Conservation (phyloP, 37 sponge, comb jelly and placozoan genomes). For the Eunapius fragilis region DNA sequence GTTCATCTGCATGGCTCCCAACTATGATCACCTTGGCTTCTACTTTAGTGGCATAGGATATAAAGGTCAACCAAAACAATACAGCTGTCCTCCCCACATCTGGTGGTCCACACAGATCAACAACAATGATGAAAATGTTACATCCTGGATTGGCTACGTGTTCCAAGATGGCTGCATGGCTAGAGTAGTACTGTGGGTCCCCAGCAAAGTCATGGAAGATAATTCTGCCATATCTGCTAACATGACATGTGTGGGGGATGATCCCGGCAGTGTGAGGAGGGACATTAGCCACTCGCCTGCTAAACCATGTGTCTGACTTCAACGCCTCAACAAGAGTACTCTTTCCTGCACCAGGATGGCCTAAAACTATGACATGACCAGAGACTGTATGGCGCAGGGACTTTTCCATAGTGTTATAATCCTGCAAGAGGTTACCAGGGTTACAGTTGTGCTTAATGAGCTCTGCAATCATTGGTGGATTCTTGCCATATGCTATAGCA, state of each 20-base stretch:
- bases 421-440: background rate
- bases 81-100: background rate
- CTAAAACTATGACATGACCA: slow-evolving; percentile 23
- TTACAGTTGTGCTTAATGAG: background rate
- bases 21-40: slow-evolving; percentile 7
- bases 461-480: background rate
- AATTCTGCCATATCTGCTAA: slow-evolving; percentile 23
- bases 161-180: slow-evolving; percentile 39
- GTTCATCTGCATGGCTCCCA: slow-evolving; percentile 23
- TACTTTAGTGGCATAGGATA: background rate
- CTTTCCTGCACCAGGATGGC: slow-evolving; percentile 53
- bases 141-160: background rate
- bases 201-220: slow-evolving; percentile 65
- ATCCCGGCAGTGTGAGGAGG: slow-evolving; percentile 51
- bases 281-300: background rate
- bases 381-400: background rate
- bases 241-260: slow-evolving; percentile 11
- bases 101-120: slow-evolving; percentile 4
- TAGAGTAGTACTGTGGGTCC: slow-evolving; percentile 38
- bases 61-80: slow-evolving; percentile 30
- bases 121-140: slow-evolving; percentile 35
- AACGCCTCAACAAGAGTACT: slow-evolving; percentile 55
- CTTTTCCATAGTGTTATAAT: background rate
- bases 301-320: slow-evolving; percentile 5
- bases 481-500: slow-evolving; percentile 5